These are phyloP conservation scores for Drosophila falleni DNA, from an alignment of 2,888 invertebrate genomes.

Conservation along the genomic window DNA sequence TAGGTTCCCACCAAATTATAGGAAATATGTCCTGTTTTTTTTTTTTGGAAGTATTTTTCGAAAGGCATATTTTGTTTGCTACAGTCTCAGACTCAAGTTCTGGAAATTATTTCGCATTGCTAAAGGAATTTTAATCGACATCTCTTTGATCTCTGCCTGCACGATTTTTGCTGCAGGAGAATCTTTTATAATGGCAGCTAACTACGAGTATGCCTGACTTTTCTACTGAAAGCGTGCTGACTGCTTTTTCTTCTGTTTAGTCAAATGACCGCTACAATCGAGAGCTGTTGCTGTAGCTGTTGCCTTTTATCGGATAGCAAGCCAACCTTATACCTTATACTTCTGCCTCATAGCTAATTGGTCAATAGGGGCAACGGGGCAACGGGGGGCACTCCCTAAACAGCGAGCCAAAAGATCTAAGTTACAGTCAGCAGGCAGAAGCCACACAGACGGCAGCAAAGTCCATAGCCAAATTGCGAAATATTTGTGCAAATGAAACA, in stretches of 20 bases:
- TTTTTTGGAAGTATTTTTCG: constrained; percentile 5
- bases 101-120: constrained; percentile 36
- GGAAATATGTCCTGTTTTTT: constrained; percentile 8
- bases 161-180: constrained; percentile 19
- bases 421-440: constrained; percentile 23
- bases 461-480: constrained; percentile 66
- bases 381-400: constrained; percentile 13
- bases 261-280: constrained; percentile 22
- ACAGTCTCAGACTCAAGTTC: constrained; percentile 6
- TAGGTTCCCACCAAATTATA: not conserved
- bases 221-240: constrained; percentile 38
- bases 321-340: constrained; percentile 26
- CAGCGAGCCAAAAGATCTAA: constrained; percentile 39
- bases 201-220: constrained; percentile 27
- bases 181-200: constrained; percentile 37
- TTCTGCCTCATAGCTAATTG: constrained; percentile 60
- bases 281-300: constrained; percentile 3
- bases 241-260: constrained; percentile 11
- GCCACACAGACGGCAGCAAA: constrained; percentile 14
- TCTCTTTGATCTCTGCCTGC: constrained; percentile 65
- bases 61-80: constrained; percentile 5
- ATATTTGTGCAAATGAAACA: constrained; percentile 66
- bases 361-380: constrained; percentile 30
- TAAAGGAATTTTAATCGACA: constrained; percentile 66
- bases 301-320: constrained; percentile 57